A percentile compares a stretch with the other conserved stretches of the same genome.
Conservation (phyloP, 2,888 invertebrate species). For the Brenthis ino region DNA sequence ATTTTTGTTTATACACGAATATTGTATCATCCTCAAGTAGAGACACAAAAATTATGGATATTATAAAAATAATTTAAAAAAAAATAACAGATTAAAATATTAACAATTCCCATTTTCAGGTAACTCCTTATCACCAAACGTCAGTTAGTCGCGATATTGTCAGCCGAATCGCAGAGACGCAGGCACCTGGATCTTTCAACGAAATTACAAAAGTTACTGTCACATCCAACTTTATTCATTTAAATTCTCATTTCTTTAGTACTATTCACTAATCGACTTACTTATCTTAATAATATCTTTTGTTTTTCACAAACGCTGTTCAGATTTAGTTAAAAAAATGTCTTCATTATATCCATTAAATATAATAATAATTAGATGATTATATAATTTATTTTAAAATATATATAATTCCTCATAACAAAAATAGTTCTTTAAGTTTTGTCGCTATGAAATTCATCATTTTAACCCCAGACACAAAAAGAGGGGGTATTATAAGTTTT, state of each 20-base stretch:
- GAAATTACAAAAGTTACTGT: slow-evolving; percentile 80
- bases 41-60: too few relatives aligned
- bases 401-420: too few relatives aligned
- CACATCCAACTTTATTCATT: slow-evolving; percentile 64
- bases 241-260: slow-evolving; percentile 76
- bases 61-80: slow-evolving; percentile 7
- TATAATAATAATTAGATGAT: too few relatives aligned
- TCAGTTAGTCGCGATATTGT: slow-evolving; percentile 54
- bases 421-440: too few relatives aligned
- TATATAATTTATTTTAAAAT: too few relatives aligned
- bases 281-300: slow-evolving; percentile 8
- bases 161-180: slow-evolving; percentile 70
- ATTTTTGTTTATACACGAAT: slow-evolving; percentile 27
- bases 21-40: too few relatives aligned
- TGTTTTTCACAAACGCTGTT: background rate
- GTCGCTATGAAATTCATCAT: too few relatives aligned
- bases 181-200: slow-evolving; percentile 68
- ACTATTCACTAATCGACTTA: slow-evolving; percentile 54
- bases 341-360: too few relatives aligned
- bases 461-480: too few relatives aligned
- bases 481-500: too few relatives aligned
- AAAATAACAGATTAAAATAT: slow-evolving; percentile 16
- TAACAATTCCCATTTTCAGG: background rate
- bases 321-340: too few relatives aligned
- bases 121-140: slow-evolving; percentile 25